phyloP scores from a whole-genome alignment of 2,888 invertebrate genomes.

The Sinodicranocentrus sp. region DNA sequence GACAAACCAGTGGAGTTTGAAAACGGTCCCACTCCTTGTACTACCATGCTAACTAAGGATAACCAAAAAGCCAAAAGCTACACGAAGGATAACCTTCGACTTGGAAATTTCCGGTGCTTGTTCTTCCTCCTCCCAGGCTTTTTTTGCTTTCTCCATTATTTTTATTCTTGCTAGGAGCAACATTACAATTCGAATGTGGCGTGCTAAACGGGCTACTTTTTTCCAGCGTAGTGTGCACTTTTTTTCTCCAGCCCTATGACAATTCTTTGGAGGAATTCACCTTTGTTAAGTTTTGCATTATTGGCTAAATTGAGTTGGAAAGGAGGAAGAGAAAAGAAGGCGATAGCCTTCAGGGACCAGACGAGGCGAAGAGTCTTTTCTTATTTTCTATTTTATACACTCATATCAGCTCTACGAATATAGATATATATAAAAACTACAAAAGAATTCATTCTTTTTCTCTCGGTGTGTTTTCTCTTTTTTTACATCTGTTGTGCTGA shows the following conservation, averaged over 20 bases:
- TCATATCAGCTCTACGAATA: too few relatives aligned
- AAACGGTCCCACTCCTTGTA: too few relatives aligned
- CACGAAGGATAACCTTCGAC: constrained; percentile 20
- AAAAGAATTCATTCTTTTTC: constrained; percentile 37
- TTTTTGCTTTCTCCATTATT: background rate
- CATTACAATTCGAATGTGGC: background rate
- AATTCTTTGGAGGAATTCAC: background rate
- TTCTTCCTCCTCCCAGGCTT: constrained; percentile 39
- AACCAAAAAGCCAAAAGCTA: constrained; percentile 20
- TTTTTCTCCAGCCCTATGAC: too few relatives aligned
- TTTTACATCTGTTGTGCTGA: constrained; percentile 9
- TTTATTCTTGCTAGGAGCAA: background rate
- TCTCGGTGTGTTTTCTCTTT: too few relatives aligned
- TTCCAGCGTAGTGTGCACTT: too few relatives aligned
- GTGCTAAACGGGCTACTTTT: too few relatives aligned
- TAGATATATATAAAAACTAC: background rate
- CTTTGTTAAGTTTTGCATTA: constrained; percentile 22
- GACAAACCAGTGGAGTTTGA: too few relatives aligned
- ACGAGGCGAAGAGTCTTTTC: constrained; percentile 12
- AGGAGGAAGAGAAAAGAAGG: constrained; percentile 1
- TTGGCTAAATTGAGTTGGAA: constrained; percentile 39
- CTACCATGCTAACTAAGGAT: background rate
- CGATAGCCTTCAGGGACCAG: constrained; percentile 40
- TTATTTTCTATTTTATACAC: too few relatives aligned
- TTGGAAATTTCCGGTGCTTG: constrained; percentile 57